Conservation (phyloP, 2,797 vertebrate species). For the Micromesistius poutassou region DNA sequence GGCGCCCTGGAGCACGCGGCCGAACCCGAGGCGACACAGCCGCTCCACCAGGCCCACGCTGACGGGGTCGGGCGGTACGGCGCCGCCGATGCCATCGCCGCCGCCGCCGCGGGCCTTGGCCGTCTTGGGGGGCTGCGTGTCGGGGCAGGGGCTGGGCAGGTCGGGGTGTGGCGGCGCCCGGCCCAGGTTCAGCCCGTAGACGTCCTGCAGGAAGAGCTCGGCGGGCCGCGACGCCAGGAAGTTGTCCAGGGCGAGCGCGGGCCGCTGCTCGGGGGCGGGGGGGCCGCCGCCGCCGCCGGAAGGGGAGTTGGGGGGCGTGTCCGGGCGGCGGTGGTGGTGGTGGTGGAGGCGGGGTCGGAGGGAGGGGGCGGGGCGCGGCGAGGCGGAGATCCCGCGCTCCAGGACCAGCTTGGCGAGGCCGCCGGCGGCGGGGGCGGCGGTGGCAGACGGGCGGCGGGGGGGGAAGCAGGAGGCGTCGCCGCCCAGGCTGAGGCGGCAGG, state of each 20-base stretch:
- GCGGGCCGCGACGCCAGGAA: constrained; percentile 93
- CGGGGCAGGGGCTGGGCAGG: constrained; percentile 62
- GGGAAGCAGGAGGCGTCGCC: constrained; percentile 83
- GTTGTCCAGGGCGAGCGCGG: constrained; percentile 71
- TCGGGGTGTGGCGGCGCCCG: constrained; percentile 65
- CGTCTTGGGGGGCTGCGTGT: background rate
- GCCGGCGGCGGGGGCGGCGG: constrained; percentile 75
- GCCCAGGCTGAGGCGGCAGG: constrained; percentile 83
- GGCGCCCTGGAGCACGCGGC: constrained; percentile 72
- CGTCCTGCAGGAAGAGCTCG: constrained; percentile 92
- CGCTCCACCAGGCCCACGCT: constrained; percentile 84
- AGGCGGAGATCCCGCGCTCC: constrained; percentile 90
- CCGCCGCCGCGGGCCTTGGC: background rate
- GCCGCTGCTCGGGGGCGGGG: constrained; percentile 75
- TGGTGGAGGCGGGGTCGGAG: constrained; percentile 36
- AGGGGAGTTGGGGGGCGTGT: constrained; percentile 76
- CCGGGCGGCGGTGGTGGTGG: constrained; percentile 83
- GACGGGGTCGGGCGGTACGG: constrained; percentile 40
- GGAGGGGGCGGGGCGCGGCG: constrained; percentile 74
- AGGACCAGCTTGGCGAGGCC: constrained; percentile 87
- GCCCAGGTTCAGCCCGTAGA: constrained; percentile 83
- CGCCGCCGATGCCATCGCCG: background rate
- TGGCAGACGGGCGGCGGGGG: constrained; percentile 68
- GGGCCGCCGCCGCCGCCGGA: constrained; percentile 68
- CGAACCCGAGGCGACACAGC: constrained; percentile 86